Evolutionary conservation across 2,113 vertebrate species (phyloP).

Genomic region (Archilochus colubris): DNA sequence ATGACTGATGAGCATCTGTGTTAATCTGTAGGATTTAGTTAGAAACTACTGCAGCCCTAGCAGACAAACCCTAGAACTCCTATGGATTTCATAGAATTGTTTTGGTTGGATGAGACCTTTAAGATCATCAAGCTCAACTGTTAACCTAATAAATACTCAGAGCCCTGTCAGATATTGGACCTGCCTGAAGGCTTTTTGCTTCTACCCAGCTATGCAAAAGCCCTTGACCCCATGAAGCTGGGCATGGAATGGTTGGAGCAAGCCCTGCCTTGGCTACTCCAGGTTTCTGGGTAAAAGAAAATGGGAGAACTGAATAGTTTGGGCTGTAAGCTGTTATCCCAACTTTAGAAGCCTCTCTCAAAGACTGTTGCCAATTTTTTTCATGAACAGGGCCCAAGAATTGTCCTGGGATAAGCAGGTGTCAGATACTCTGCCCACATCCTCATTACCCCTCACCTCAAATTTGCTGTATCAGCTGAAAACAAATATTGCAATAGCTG

Average conservation of each 20-base stretch:
- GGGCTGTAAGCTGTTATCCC: background rate
- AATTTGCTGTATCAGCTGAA: background rate
- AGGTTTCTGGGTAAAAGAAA: background rate
- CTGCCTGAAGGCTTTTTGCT: rapidly evolving
- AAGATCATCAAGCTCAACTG: no score
- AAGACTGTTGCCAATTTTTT: background rate
- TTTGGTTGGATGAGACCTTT: no score
- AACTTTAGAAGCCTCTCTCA: background rate
- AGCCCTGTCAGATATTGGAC: background rate
- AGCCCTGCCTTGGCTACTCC: background rate
- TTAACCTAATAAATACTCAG: background rate
- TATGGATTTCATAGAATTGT: no score
- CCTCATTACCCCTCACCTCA: background rate
- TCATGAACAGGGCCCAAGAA: background rate
- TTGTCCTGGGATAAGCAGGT: background rate
- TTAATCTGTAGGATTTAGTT: background rate
- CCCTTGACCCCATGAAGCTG: background rate
- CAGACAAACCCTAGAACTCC: background rate
- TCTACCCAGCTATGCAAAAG: background rate
- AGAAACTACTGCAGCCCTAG: background rate
- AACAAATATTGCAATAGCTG: background rate
- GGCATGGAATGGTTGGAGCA: background rate
- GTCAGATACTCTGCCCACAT: background rate
- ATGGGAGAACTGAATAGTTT: background rate
- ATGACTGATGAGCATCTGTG: no score